Evolutionary conservation across 2,888 invertebrate species (phyloP).

Genomic region (Buathra laborator): DNA sequence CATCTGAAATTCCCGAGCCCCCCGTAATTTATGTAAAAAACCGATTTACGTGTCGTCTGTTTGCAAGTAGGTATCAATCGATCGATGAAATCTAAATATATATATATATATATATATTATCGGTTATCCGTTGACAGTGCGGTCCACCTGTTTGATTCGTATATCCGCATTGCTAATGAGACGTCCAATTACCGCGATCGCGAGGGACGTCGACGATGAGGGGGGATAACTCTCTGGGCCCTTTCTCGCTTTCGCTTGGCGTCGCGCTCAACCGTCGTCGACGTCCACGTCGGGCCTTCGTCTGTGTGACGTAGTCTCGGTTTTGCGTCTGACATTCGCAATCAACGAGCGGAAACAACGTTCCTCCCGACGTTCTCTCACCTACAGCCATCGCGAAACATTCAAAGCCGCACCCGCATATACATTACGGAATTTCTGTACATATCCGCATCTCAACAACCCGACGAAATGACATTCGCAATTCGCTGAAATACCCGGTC

Average conservation of each 20-base stretch:
- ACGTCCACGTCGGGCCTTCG: slow-evolving; percentile 17
- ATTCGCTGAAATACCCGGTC: slow-evolving; percentile 54
- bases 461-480: slow-evolving; percentile 58
- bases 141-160: slow-evolving; percentile 67
- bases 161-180: slow-evolving; percentile 74
- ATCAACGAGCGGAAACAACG: slow-evolving; percentile 74
- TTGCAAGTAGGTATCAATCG: no score
- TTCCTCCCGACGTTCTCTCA: slow-evolving; percentile 43
- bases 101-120: slow-evolving; percentile 14
- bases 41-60: no score
- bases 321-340: slow-evolving; percentile 71
- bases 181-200: slow-evolving; percentile 76
- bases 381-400: slow-evolving; percentile 1
- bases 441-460: slow-evolving; percentile 1
- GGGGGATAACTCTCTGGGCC: slow-evolving; percentile 16
- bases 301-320: slow-evolving; percentile 39
- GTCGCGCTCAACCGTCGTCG: slow-evolving; percentile 19
- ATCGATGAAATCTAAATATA: background rate
- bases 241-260: background rate
- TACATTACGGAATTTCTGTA: slow-evolving; percentile 23
- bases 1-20: no score
- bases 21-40: no score
- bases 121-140: background rate
- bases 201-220: slow-evolving; percentile 39
- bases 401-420: background rate